A percentile compares a stretch with the other conserved stretches of the same genome.
Conservation (phyloP, 2,888 invertebrate species). For the Junonia oenone region DNA sequence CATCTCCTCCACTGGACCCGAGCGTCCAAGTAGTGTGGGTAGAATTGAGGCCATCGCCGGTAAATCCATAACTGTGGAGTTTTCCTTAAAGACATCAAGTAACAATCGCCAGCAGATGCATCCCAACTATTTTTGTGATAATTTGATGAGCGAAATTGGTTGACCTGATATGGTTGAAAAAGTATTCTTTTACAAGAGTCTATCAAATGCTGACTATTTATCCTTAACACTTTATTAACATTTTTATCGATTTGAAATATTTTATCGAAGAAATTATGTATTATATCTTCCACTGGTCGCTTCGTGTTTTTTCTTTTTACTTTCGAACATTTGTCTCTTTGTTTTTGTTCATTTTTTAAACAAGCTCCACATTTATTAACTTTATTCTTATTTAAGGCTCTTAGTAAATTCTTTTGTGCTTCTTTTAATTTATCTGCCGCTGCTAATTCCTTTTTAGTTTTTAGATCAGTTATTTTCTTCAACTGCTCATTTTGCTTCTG, state of each 20-base stretch:
- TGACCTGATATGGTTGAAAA: conserved; percentile 5
- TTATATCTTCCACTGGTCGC: conserved; percentile 12
- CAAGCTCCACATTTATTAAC: conserved; percentile 22
- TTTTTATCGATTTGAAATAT: conserved; percentile 23
- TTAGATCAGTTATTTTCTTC: conserved; percentile 25
- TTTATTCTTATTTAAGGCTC: conserved; percentile 28
- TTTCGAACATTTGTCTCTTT: not conserved
- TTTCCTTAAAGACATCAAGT: conserved; percentile 37
- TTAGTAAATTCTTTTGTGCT: conserved; percentile 38
- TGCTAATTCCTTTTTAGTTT: conserved; percentile 34
- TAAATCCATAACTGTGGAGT: conserved; percentile 40
- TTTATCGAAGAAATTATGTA: conserved; percentile 26
- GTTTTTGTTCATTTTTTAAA: conserved; percentile 6
- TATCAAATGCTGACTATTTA: conserved; percentile 15
- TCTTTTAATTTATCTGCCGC: conserved; percentile 38
- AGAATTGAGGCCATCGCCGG: conserved; percentile 38
- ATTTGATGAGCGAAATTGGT: not conserved
- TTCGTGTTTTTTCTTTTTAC: conserved; percentile 6
- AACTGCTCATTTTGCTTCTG: conserved; percentile 29
- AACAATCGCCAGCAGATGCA: conserved; percentile 41
- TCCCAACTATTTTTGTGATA: conserved; percentile 21
- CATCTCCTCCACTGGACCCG: conserved; percentile 34
- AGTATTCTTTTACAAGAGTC: conserved; percentile 14
- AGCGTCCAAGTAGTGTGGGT: conserved; percentile 33
- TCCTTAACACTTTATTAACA: conserved; percentile 8